Evolutionary conservation across 2,888 invertebrate genomes (phyloP), one percentile per base, ranked within the genome.

Genomic region (Watsonalla binaria): DNA sequence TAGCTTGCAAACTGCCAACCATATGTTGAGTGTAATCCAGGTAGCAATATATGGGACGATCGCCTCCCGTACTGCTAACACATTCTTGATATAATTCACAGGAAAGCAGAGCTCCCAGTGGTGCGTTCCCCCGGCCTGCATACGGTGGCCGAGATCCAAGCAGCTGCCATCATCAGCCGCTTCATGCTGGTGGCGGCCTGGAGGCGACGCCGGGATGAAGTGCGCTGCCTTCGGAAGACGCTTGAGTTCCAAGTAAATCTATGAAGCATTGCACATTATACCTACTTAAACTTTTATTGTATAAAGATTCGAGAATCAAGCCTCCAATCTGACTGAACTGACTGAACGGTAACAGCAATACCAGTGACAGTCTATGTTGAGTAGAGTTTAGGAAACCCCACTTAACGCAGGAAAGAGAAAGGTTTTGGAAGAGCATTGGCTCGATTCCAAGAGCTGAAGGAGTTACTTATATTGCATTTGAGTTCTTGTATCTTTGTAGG

Each of bases 181-280:
- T 84, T 90, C 62, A 82, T 93, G 77, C 67, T 92, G 65, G 60
- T 92, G 51, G 84, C 87, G 46, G 91, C 92, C 0, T 93, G 93
- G 93, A 76, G 93, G 37, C 79, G 84, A 5, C 84, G 92, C 34
- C 82, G 92, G 35, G 82, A 84, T 47, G 92, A 92, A 56, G 77
- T 91, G 45, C 74, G 77, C 1, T 86, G 88, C 46, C 74, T 92
- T 9, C 75, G 89, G 52, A 82, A 79, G 63, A 90, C 88, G 6
- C 76, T 92, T 51, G 88, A 90, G 54, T 74, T 78, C 14, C 85
- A 92, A 73, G 87, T 85, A 24, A 13, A 24, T 24, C 24, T 24
- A 24, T 24, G 4, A 4, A 24, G 24, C 24, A 24, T 24, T 1
- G 1, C 4, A 2, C 1, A 24, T 24, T 24, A 2, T 24, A 24